Conservation (phyloP, 2,797 vertebrate genomes). For the Falco cherrug region DNA sequence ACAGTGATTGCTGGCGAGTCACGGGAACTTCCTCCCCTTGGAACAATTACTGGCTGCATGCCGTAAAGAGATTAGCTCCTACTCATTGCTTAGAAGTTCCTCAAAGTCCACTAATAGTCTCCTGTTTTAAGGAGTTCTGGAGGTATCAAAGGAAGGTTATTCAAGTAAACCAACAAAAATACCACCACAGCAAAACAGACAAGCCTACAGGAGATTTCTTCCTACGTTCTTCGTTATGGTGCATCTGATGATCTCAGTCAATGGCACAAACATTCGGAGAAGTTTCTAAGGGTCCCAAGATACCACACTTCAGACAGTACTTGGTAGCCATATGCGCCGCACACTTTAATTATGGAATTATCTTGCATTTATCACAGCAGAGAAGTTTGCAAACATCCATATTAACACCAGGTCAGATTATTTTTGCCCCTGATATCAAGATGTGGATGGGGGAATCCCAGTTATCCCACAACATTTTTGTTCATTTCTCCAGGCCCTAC, state of each 20-base stretch:
- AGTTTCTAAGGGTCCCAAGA: neutral
- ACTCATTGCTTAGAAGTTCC: neutral
- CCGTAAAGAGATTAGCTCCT: neutral
- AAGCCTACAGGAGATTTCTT: neutral
- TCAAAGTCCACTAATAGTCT: neutral
- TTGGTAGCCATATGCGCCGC: neutral
- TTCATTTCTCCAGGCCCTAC: neutral
- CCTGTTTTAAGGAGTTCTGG: neutral
- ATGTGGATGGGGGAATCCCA: no score
- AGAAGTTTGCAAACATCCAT: neutral
- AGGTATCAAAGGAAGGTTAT: neutral
- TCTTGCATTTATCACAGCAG: neutral
- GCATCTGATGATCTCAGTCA: neutral
- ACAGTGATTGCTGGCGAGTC: neutral
- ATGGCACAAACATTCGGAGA: neutral
- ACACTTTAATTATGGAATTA: neutral
- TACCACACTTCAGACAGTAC: neutral
- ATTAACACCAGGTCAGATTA: neutral
- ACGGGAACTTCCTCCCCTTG: neutral
- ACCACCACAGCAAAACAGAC: neutral
- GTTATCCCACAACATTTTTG: neutral
- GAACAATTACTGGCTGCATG: neutral
- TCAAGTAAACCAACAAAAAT: neutral
- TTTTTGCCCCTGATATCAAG: neutral
- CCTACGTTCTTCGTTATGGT: neutral